Percentiles rank a stretch among this genome's conserved stretches.
These are phyloP conservation scores for Glareola pratincola DNA, from an alignment of 2,113 vertebrate genomes.

Conservation along the genomic window DNA sequence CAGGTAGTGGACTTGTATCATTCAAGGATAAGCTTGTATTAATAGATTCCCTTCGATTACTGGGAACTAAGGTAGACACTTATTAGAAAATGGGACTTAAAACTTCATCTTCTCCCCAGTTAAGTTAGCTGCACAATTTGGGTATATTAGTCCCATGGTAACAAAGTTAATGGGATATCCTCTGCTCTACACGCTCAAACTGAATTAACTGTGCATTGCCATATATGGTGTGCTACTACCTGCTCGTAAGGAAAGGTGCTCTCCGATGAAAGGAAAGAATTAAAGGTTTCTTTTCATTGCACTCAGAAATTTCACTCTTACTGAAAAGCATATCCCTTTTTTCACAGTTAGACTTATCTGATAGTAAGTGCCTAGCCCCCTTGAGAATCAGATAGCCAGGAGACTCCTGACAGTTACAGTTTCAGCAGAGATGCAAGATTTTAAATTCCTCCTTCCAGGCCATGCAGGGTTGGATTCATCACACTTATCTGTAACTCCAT, in stretches of 20 bases:
- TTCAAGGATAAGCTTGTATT: background rate
- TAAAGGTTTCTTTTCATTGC: background rate
- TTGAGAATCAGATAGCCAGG: background rate
- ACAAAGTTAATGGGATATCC: background rate
- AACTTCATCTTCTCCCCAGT: background rate
- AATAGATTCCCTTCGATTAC: background rate
- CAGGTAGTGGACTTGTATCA: background rate
- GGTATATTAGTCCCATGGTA: background rate
- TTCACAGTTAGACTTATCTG: background rate
- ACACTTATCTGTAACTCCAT: background rate
- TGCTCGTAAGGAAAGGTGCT: background rate
- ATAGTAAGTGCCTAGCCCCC: background rate
- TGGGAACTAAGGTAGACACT: background rate
- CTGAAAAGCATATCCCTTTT: background rate
- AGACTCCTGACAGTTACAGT: background rate
- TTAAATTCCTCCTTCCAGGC: background rate
- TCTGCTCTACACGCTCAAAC: background rate
- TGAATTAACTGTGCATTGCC: background rate
- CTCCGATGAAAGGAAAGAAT: background rate
- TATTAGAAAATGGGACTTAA: background rate
- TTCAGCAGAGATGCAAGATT: background rate
- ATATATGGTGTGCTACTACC: background rate
- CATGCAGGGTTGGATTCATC: background rate
- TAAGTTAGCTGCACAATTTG: background rate
- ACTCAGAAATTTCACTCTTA: background rate